Base-by-base conservation (phyloP, 1,140 invertebrate genomes). In the Hetaerina americana region DNA sequence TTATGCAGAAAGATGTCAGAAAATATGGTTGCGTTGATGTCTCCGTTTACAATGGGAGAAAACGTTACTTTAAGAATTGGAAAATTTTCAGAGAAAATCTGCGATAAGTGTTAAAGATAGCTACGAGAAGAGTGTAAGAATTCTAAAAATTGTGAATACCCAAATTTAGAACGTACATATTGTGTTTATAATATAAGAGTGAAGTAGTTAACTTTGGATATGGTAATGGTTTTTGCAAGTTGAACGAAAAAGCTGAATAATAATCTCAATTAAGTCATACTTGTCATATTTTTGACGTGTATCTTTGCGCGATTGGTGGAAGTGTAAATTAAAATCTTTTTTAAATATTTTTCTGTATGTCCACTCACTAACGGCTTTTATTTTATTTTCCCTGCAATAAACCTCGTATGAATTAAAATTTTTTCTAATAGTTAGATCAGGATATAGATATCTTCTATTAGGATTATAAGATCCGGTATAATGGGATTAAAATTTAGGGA, bases 401-500 rank as follows among this genome's bases (percentile, higher is more conserved):
- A 75, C 70, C 25, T 72, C 0, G 71, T 66, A 69, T 31, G 76
- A 74, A 73, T 74, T 72, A 73, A 26, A 75, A 72, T 76, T 77
- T 75, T 73, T 74, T 73, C 69, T 75, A 70, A 76, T 72, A 15
- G 72, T 75, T 73, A 76, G 71, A 71, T 74, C 72, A 73, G 72
- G 22, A 75, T 73, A 73, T 66, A 77, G 72, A 69, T 72, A 77
- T 68, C 12, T 75, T 69, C 74, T 66, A 69, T 76, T 57, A 74
- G 73, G 72, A 74, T 77, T 77, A 70, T 76, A 73, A 0, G 72
- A 74, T 73, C 75, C 71, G 70, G 73, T 76, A 74, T 75, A 77
- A 67, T 77, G 75, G 70, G 70, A 71, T 75, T 76, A 67, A 76
- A 75, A 76, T 72, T 69, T 70, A 22, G 73, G 74, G 74, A 76